A percentile compares a stretch with the other conserved stretches of the same genome.
Conservation (phyloP, 2,113 vertebrate species). For the Brachyhypopomus gauderio region DNA sequence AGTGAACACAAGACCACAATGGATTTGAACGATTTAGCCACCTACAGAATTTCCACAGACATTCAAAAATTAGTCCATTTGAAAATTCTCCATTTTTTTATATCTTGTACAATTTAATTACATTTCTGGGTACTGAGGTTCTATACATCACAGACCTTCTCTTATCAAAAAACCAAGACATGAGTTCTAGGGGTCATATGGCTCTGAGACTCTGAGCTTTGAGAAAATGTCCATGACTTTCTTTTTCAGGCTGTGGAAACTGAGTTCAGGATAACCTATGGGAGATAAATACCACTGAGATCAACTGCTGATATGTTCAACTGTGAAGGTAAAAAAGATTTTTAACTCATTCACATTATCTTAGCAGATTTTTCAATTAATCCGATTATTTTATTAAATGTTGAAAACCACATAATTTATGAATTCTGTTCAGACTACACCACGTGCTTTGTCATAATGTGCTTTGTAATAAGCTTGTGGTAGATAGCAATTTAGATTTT, state of each 20-base stretch:
- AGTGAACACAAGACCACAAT: too few relatives aligned
- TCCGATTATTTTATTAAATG: neutral
- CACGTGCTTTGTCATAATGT: too few relatives aligned
- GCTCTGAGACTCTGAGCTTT: neutral
- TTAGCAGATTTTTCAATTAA: neutral
- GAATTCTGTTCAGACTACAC: neutral
- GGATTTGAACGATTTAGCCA: too few relatives aligned
- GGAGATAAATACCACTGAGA: neutral
- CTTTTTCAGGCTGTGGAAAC: neutral
- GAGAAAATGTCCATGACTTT: neutral
- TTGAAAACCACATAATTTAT: neutral
- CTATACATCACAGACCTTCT: neutral
- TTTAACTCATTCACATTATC: neutral
- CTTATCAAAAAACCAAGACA: neutral
- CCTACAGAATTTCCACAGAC: too few relatives aligned
- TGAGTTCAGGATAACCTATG: neutral
- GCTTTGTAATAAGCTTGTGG: neutral
- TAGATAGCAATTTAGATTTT: neutral
- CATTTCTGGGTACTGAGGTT: too few relatives aligned
- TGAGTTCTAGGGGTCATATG: neutral
- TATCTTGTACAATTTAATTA: too few relatives aligned
- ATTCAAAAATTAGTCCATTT: too few relatives aligned
- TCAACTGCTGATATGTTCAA: neutral
- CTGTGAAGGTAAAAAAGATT: neutral
- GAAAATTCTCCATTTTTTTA: too few relatives aligned